These are phyloP conservation scores for Nyctalus aviator DNA, from an alignment of 2,797 vertebrate species.

Conservation along the genomic window DNA sequence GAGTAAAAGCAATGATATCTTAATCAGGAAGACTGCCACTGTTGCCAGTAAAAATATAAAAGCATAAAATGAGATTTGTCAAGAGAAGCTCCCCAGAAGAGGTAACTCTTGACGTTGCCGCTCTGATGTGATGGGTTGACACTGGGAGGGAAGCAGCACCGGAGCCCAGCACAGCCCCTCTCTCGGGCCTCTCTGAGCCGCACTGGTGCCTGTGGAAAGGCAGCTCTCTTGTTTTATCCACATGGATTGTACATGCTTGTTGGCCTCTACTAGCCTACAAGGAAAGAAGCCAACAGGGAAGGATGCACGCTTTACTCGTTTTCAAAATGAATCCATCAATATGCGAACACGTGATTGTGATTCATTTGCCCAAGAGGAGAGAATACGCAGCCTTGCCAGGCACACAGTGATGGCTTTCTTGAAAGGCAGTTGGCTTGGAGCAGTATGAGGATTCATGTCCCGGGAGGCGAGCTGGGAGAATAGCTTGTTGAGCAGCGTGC, in stretches of 20 bases:
- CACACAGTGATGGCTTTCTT: background rate
- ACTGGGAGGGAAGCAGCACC: background rate
- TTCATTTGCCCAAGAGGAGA: background rate
- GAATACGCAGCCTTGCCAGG: background rate
- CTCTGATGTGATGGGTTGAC: background rate
- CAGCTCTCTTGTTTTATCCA: background rate
- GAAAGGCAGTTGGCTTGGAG: background rate
- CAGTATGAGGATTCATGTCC: no score
- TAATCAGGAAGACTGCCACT: background rate
- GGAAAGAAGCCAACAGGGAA: background rate
- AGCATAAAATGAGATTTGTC: background rate
- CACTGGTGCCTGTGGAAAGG: background rate
- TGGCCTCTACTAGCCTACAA: background rate
- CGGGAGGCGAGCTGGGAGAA: background rate
- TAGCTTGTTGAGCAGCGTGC: background rate
- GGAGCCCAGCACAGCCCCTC: background rate
- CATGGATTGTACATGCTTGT: background rate
- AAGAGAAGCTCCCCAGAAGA: background rate
- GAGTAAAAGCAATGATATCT: slow-evolving; percentile 22
- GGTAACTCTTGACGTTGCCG: background rate
- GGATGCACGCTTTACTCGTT: background rate
- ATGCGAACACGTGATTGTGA: background rate
- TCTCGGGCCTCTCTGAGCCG: background rate
- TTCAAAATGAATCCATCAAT: background rate
- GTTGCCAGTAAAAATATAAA: background rate